phyloP scores from a whole-genome alignment of 2,888 invertebrate genomes.

The Pasiphila rectangulata region DNA sequence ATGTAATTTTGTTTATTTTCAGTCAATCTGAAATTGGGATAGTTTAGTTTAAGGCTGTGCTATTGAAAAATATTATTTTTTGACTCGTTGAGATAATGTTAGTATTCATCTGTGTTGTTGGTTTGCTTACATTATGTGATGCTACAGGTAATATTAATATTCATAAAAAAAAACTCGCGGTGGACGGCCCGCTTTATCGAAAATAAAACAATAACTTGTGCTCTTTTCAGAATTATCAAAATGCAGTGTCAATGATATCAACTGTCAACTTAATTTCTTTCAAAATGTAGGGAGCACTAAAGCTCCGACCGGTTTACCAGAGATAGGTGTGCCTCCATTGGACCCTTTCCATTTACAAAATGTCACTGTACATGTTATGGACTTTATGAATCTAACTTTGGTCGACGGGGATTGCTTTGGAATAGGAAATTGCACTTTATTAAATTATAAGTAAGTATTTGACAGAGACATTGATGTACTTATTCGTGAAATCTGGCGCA shows the following conservation, averaged over 20 bases:
- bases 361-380: slow-evolving; percentile 10
- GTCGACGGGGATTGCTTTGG: slow-evolving; percentile 16
- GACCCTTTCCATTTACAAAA: slow-evolving; percentile 14
- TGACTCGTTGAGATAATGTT: too few species aligned
- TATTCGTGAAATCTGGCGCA: not conserved
- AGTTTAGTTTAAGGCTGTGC: not conserved
- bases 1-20: not conserved
- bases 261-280: slow-evolving; percentile 16
- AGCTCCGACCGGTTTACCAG: slow-evolving; percentile 8
- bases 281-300: slow-evolving; percentile 1
- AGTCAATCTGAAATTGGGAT: not conserved
- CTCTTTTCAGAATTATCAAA: slow-evolving; percentile 4
- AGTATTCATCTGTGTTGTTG: not conserved
- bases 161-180: too few species aligned
- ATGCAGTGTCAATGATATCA: slow-evolving; percentile 16
- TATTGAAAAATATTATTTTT: too few species aligned
- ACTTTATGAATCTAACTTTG: slow-evolving; percentile 3
- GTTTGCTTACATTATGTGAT: not conserved
- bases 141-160: too few species aligned
- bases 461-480: not conserved
- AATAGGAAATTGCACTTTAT: slow-evolving; percentile 15
- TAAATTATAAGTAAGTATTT: slow-evolving; percentile 19
- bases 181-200: too few species aligned
- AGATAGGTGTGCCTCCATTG: slow-evolving; percentile 13
- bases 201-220: too few species aligned